Percentiles rank a stretch among this genome's conserved stretches.
Evolutionary conservation across 1,140 invertebrate genomes (phyloP).

Genomic region (Drosophila parabipectinata): DNA sequence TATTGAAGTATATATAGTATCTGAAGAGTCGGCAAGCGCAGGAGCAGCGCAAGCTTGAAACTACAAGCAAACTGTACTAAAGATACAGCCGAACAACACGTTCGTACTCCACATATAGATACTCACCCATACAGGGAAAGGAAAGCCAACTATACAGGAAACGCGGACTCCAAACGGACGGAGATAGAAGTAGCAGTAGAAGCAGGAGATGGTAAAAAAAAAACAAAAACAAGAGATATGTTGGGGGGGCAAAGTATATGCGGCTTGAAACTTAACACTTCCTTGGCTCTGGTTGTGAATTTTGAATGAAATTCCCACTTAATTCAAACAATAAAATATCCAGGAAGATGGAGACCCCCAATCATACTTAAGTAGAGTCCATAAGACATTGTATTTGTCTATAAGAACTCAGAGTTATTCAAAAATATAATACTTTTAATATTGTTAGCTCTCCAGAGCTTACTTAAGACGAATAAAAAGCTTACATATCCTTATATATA

Average conservation of each 20-base stretch:
- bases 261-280: conserved; percentile 77
- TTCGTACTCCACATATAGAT: conserved; percentile 43
- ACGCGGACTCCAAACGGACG: conserved; percentile 52
- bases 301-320: conserved; percentile 81
- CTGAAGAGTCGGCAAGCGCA: neutral
- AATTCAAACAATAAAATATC: conserved; percentile 64
- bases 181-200: conserved; percentile 19
- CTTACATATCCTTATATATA: too few relatives aligned
- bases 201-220: conserved; percentile 5
- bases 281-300: conserved; percentile 69
- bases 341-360: conserved; percentile 15
- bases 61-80: conserved; percentile 73
- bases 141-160: conserved; percentile 58
- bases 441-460: too few relatives aligned
- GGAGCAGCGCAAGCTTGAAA: conserved; percentile 17
- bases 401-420: too few relatives aligned
- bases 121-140: conserved; percentile 8
- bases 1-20: neutral
- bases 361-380: too few relatives aligned
- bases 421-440: too few relatives aligned
- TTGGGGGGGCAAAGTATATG: conserved; percentile 63
- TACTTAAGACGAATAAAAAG: too few relatives aligned
- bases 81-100: conserved; percentile 74
- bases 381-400: too few relatives aligned
- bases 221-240: conserved; percentile 39